Base-by-base conservation (phyloP, 2,797 vertebrate genomes). In the Meda fulgida region DNA sequence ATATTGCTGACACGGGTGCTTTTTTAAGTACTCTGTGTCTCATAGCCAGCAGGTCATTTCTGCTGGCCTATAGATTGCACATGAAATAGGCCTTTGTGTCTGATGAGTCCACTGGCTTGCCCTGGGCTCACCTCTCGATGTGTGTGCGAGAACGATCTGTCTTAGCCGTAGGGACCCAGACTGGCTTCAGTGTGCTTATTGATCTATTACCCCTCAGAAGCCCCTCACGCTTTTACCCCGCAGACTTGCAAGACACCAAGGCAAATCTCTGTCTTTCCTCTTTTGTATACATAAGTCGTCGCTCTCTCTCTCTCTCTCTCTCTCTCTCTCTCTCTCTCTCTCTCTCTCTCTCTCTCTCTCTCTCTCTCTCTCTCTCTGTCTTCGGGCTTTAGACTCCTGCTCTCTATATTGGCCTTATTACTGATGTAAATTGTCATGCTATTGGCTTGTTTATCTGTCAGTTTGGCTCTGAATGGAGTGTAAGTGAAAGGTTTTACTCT, bases 1-100 rank as follows among this genome's bases (percentile, higher is more conserved):
- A 78, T 86, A 83, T 88, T 71, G 76, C 80, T 88, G 85, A 86
- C 79, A 85, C 55, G 79, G 43, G 21, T 73, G 63, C 38, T 87
- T 87, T 85, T 82, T 78, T 85, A 77, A 87, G 82, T 84, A 86
- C 84, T 72, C 84, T 78, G 69, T 86, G 80, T 80, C 63, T 84
- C 67, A 36, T 85, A 85, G 43, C 80, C 18, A 71, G 67, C 81
- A 84, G 78, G 82, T 86, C 79, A 84, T 82, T 76, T 70, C 21
- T 2, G 10, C 83, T 63, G 78, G 60, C 77, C 78, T 87, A 83
- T 79, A 80, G 69, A 65, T 80, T 86, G 75, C 84, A 80, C 84
- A 72, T 80, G 77, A 70, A 86, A 86, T 83, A 53, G 69, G 46
- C 70, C 71, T 81, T 31, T 69, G 65, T 78, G 60, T 88, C 86